phyloP scores from a whole-genome alignment of 2,113 vertebrate species.

The Peromyscus maniculatus region DNA sequence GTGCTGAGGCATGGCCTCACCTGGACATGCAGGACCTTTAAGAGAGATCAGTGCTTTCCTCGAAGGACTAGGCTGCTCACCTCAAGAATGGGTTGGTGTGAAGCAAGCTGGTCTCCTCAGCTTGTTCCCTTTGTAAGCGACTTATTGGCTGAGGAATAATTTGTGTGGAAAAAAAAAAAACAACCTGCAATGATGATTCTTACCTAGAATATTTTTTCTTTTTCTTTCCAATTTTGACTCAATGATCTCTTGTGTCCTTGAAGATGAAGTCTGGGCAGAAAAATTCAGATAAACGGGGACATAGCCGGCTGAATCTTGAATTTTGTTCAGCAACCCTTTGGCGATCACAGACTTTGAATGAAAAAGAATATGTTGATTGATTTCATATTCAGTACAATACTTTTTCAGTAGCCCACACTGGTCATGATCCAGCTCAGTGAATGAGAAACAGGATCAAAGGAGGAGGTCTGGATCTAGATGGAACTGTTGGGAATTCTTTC shows the following conservation, averaged over 20 bases:
- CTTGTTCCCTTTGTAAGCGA: neutral
- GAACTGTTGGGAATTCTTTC: slow-evolving; percentile 22
- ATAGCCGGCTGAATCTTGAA: slow-evolving; percentile 90
- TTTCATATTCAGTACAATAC: neutral
- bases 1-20: neutral
- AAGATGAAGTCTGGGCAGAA: slow-evolving; percentile 92
- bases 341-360: slow-evolving; percentile 90
- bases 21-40: neutral
- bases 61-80: too few species aligned
- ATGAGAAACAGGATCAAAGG: slow-evolving; percentile 37
- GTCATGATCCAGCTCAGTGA: neutral
- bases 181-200: slow-evolving; percentile 24
- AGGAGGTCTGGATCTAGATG: neutral
- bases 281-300: slow-evolving; percentile 93
- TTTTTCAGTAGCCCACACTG: neutral
- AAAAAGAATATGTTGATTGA: slow-evolving; percentile 23
- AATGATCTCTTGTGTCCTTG: slow-evolving; percentile 92
- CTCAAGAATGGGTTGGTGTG: neutral
- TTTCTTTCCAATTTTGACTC: slow-evolving; percentile 94
- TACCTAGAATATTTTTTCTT: slow-evolving; percentile 91
- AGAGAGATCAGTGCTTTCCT: neutral
- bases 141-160: neutral
- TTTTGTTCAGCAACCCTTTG: slow-evolving; percentile 89
- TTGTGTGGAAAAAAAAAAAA: neutral
- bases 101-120: neutral